A percentile compares a stretch with the other conserved stretches of the same genome.
Evolutionary conservation across 2,888 invertebrate genomes (phyloP).

Genomic region (Platerodrilus igneus): DNA sequence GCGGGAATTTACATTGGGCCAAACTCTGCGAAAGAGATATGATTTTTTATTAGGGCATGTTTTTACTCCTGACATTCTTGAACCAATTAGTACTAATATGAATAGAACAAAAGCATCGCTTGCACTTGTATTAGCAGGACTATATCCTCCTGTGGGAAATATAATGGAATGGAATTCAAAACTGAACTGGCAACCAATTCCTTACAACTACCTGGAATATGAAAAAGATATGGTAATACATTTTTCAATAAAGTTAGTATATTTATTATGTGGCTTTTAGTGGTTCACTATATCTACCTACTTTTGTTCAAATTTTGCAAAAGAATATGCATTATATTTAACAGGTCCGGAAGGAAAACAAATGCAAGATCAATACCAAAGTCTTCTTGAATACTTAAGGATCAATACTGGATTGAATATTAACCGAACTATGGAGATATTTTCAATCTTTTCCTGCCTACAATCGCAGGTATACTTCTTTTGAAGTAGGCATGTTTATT

Average conservation of each 20-base stretch:
- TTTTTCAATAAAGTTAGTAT: too few species aligned
- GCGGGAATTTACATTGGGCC: slow-evolving; percentile 59
- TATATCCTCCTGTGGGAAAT: slow-evolving; percentile 57
- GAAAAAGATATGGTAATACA: slow-evolving; percentile 34
- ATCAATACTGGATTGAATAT: too few species aligned
- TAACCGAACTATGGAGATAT: too few species aligned
- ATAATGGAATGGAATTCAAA: slow-evolving; percentile 53
- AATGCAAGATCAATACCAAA: too few species aligned
- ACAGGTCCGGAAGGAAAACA: too few species aligned
- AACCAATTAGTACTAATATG: slow-evolving; percentile 58
- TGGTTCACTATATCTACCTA: not conserved
- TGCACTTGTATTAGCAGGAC: slow-evolving; percentile 59
- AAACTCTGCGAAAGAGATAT: slow-evolving; percentile 58
- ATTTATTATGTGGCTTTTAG: not conserved
- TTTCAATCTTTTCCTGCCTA: too few species aligned
- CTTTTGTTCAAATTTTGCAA: too few species aligned
- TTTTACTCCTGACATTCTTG: slow-evolving; percentile 55
- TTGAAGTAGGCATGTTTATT: too few species aligned
- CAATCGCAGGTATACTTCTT: too few species aligned
- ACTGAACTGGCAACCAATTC: slow-evolving; percentile 38
- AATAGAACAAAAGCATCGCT: slow-evolving; percentile 70
- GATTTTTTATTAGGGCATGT: slow-evolving; percentile 53
- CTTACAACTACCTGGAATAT: slow-evolving; percentile 32
- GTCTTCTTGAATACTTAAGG: too few species aligned
- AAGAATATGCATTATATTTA: too few species aligned